A percentile compares a stretch with the other conserved stretches of the same genome.
These are phyloP conservation scores for Eumerus sabulonum DNA, from an alignment of 2,888 invertebrate genomes.

Conservation along the genomic window DNA sequence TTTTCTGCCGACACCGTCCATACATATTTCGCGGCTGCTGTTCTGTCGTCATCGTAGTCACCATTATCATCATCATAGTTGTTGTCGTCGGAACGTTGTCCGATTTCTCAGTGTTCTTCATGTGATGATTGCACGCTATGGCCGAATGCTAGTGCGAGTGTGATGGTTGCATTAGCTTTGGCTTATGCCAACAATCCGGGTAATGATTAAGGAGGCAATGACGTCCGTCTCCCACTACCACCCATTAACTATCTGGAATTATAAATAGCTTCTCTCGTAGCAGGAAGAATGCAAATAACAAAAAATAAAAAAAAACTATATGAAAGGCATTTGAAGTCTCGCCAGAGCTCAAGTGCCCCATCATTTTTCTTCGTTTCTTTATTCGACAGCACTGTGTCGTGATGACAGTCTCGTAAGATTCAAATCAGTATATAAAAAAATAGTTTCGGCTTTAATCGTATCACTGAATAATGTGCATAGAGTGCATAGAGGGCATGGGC, in stretches of 20 bases:
- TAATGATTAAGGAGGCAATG: conserved; percentile 60
- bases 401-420: conserved; percentile 30
- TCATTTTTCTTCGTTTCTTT: too few relatives aligned
- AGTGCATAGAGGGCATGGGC: too few relatives aligned
- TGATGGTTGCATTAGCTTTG: conserved; percentile 58
- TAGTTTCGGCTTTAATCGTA: conserved; percentile 56
- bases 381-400: conserved; percentile 15
- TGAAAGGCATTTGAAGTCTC: conserved; percentile 49
- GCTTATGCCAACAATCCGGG: conserved; percentile 44
- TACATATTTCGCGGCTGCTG: not conserved
- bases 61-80: too few relatives aligned
- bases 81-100: conserved; percentile 5
- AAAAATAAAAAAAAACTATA: too few relatives aligned
- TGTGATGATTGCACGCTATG: conserved; percentile 41
- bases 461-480: too few relatives aligned
- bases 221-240: conserved; percentile 49
- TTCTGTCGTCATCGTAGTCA: too few relatives aligned
- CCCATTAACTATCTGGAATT: conserved; percentile 53
- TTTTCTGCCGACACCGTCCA: conserved; percentile 22
- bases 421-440: conserved; percentile 49
- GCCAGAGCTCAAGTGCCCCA: conserved; percentile 41
- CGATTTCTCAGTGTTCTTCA: conserved; percentile 28
- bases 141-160: conserved; percentile 38
- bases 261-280: conserved; percentile 52
- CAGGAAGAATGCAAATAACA: conserved; percentile 28